phyloP scores from a whole-genome alignment of 2,797 vertebrate genomes.

The Rhinatrema bivittatum region DNA sequence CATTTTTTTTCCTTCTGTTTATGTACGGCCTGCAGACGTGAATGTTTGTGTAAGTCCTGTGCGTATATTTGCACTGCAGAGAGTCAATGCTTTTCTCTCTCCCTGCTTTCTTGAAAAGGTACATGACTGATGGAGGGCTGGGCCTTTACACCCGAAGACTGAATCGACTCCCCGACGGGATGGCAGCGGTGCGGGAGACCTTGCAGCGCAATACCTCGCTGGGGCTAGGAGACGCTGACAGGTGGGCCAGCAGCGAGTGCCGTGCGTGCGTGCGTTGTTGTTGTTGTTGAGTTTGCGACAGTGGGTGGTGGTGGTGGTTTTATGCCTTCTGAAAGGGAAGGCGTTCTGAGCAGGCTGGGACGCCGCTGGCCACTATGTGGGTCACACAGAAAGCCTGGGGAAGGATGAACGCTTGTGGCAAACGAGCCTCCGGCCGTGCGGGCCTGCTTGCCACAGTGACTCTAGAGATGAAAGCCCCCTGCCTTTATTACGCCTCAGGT shows the following conservation, averaged over 20 bases:
- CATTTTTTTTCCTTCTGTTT: too few species aligned
- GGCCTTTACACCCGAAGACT: conserved; percentile 85
- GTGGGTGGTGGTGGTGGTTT: conserved; percentile 22
- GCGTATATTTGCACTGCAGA: background rate
- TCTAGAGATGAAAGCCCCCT: too few species aligned
- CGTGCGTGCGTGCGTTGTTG: too few species aligned
- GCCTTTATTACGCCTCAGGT: too few species aligned
- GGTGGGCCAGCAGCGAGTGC: conserved; percentile 63
- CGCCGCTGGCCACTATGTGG: too few species aligned
- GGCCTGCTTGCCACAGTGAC: too few species aligned
- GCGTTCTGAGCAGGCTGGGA: conserved; percentile 20
- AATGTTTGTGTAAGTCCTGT: too few species aligned
- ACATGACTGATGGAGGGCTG: conserved; percentile 91
- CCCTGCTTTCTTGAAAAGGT: conserved; percentile 53
- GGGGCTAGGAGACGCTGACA: conserved; percentile 89
- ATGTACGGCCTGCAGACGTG: too few species aligned
- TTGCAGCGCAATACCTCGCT: conserved; percentile 74
- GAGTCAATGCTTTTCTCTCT: background rate
- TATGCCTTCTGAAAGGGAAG: conserved; percentile 24
- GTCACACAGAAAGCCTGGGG: too few species aligned
- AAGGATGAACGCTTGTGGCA: too few species aligned
- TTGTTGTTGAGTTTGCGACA: conserved; percentile 37
- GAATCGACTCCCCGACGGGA: conserved; percentile 82
- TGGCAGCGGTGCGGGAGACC: conserved; percentile 83
- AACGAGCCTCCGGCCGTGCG: too few species aligned